A percentile compares a stretch with the other conserved stretches of the same genome.
phyloP scores from a whole-genome alignment of 2,797 vertebrate species.

The Hapalemur alaotrensis region DNA sequence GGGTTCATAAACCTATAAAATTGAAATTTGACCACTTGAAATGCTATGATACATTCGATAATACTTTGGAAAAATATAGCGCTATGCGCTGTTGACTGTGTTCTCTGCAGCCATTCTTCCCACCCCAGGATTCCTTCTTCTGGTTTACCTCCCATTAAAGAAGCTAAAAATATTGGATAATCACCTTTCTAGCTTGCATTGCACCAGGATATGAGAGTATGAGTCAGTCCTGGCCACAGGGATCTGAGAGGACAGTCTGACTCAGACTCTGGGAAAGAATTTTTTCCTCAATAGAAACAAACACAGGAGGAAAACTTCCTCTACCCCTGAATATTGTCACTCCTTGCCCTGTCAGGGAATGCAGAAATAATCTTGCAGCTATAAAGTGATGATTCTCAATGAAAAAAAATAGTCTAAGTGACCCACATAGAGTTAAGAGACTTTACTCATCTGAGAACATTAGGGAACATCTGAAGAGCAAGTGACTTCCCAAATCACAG shows the following conservation, averaged over 20 bases:
- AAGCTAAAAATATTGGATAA: conserved; percentile 33
- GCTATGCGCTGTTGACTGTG: neutral
- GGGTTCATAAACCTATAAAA: neutral
- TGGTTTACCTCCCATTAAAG: neutral
- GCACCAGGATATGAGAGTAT: neutral
- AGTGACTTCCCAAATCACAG: neutral
- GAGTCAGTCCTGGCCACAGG: neutral
- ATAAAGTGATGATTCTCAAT: neutral
- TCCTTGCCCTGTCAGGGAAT: neutral
- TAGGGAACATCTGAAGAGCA: neutral
- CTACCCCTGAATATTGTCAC: neutral
- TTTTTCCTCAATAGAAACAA: neutral
- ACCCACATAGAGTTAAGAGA: neutral
- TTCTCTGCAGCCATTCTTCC: neutral
- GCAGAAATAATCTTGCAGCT: neutral
- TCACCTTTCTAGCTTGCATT: neutral
- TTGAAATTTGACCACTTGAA: neutral
- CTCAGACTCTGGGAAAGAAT: neutral
- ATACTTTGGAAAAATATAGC: neutral
- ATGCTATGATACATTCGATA: neutral
- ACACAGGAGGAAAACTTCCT: neutral
- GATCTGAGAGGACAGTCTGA: neutral
- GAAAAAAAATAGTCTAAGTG: neutral
- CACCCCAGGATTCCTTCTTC: neutral
- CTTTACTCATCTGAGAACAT: neutral